Percentiles rank a stretch among this genome's conserved stretches.
These are phyloP conservation scores for Dermochelys coriacea DNA, from an alignment of 2,797 vertebrate species.

Conservation along the genomic window DNA sequence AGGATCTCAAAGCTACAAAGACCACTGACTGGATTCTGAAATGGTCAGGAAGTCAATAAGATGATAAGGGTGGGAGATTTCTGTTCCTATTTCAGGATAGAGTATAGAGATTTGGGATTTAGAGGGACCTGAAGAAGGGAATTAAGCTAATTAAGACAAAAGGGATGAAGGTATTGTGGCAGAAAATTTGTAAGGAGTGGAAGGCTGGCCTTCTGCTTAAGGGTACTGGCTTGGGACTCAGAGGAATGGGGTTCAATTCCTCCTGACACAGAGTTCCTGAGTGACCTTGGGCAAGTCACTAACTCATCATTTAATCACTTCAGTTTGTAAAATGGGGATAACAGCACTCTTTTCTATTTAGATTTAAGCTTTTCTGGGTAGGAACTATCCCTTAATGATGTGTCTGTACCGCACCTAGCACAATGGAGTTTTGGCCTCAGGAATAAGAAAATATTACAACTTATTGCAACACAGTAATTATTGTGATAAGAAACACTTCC, in stretches of 20 bases:
- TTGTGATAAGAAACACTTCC: neutral
- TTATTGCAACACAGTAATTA: slow-evolving; percentile 22
- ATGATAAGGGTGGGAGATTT: neutral
- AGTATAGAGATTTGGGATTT: neutral
- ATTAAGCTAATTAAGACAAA: neutral
- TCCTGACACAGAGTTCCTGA: neutral
- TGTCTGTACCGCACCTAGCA: neutral
- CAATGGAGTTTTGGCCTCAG: slow-evolving; percentile 12
- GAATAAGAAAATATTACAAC: slow-evolving; percentile 7
- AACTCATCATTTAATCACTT: neutral
- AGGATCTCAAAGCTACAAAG: neutral
- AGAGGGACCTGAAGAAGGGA: neutral
- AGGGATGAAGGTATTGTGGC: no score
- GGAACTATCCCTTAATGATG: neutral
- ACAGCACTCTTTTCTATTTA: neutral
- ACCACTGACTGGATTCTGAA: neutral
- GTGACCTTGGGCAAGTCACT: neutral
- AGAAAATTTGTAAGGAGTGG: fast-evolving
- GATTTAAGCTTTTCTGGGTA: neutral
- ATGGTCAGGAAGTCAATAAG: neutral
- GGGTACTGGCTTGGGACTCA: neutral
- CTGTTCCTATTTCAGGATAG: fast-evolving
- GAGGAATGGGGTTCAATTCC: neutral
- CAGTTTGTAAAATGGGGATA: neutral
- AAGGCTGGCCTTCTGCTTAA: neutral